Evolutionary conservation across 2,797 vertebrate genomes (phyloP), one percentile per base, ranked within the genome.

Genomic region (Darevskia nairensis): DNA sequence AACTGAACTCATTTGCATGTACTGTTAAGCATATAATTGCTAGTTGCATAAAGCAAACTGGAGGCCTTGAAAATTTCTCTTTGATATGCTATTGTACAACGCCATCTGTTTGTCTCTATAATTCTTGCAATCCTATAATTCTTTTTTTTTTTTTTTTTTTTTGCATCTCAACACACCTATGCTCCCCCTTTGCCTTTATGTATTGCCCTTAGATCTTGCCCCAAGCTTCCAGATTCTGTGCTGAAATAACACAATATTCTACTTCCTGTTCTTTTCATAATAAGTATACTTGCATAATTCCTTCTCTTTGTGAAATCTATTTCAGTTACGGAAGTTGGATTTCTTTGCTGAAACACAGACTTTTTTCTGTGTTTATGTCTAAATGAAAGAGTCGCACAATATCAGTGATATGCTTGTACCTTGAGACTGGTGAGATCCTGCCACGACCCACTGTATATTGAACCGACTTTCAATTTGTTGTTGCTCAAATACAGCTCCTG

Each of bases 361-460:
- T 13, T 59, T 79, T 41, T 44, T 23, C 27, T 72, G 25, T 72
- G 35, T 44, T 23, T 78, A 39, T 69, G 11, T 10, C n/a, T 39
- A 68, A 35, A n/a, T 68, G 74, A 69, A 82, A 55, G 1, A 27
- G 25, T 8, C 27, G 10, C 41, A 72, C 50, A 39, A 29, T 84
- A 61, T 61, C 21, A 84, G 15, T 59, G 46, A 74, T 35, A 6
- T 29, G 8, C 89, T 93, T 86, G 96, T 96, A 99, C 99, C 96
- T 98, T 98, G 74, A 99, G 98, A 1, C 96, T 95, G 66, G 92
- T 95, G n/a, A 99, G 98, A 91, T 99, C 98, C 90, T 96, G 96
- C 99, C 98, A 99, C 0, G 98, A 98, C 55, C 98, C 97, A 86
- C 98, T 97, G 91, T 98, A 98, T 93, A 98, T 95, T 23, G 98